These are phyloP conservation scores for Phoebastria nigripes DNA, from an alignment of 2,797 vertebrate genomes.

Conservation along the genomic window DNA sequence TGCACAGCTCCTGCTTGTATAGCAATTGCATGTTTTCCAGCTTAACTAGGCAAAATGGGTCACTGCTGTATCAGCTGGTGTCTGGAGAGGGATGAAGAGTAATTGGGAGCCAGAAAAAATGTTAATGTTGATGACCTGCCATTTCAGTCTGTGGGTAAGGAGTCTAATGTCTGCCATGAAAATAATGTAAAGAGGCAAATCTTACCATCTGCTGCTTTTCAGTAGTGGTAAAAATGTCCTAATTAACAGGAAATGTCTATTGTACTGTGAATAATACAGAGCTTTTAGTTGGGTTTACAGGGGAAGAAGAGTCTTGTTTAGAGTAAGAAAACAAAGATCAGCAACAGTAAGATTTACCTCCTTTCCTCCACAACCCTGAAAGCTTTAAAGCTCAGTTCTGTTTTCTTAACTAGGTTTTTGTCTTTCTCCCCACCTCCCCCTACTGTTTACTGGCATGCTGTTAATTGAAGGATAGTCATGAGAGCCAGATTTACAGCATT, in stretches of 20 bases:
- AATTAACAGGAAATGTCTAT: not conserved
- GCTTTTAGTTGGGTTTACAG: not conserved
- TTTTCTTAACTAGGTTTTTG: not conserved
- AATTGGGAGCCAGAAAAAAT: conserved; percentile 34
- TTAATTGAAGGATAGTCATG: not conserved
- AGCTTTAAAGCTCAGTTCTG: not conserved
- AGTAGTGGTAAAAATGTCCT: not conserved
- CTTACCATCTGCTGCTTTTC: conserved; percentile 26
- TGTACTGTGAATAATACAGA: not conserved
- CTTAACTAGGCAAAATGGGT: conserved; percentile 58
- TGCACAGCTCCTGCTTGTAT: not conserved
- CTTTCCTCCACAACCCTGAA: not conserved
- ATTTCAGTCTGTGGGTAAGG: conserved; percentile 23
- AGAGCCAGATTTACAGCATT: not conserved
- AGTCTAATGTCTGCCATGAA: not conserved
- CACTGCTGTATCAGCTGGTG: conserved; percentile 53
- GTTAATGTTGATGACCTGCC: conserved; percentile 16
- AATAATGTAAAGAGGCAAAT: conserved; percentile 38
- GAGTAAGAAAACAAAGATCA: not conserved
- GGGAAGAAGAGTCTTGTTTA: not conserved
- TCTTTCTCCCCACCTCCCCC: not conserved
- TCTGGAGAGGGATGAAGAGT: conserved; percentile 39
- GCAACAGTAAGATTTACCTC: not conserved
- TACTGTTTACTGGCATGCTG: not conserved
- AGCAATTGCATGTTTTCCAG: conserved; percentile 21